Percentiles rank a stretch among this genome's conserved stretches.
Evolutionary conservation across 2,888 invertebrate genomes (phyloP).

Genomic region (Xestia sexstrigata): DNA sequence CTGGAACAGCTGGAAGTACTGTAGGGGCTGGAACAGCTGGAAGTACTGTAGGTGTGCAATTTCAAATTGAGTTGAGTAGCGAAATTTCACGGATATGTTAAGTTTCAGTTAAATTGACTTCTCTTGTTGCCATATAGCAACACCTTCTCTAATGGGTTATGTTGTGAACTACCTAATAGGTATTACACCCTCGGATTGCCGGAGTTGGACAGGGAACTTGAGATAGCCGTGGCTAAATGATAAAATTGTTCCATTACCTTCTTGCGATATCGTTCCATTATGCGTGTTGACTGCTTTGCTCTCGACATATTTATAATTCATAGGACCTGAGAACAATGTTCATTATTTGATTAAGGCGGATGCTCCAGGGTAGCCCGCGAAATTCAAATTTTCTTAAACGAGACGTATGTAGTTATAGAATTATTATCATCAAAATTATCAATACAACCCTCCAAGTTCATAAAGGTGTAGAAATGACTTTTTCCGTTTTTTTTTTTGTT

Average conservation of each 20-base stretch:
- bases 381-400: too few relatives aligned
- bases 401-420: too few relatives aligned
- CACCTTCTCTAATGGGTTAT: neutral
- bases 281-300: neutral
- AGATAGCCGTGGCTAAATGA: neutral
- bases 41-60: too few relatives aligned
- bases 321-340: neutral
- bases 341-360: neutral
- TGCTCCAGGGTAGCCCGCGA: too few relatives aligned
- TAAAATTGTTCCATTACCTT: neutral
- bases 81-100: too few relatives aligned
- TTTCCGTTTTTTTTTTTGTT: too few relatives aligned
- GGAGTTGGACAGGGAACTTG: neutral
- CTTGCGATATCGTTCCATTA: neutral
- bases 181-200: neutral
- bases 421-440: too few relatives aligned
- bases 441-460: too few relatives aligned
- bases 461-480: too few relatives aligned
- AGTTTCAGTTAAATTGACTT: neutral
- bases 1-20: too few relatives aligned
- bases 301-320: neutral
- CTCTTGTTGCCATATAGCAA: neutral
- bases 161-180: neutral
- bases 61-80: too few relatives aligned
- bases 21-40: constrained; percentile 62